These are phyloP conservation scores for Nephrocerus scutellatus DNA, from an alignment of 2,888 invertebrate genomes.

Conservation along the genomic window DNA sequence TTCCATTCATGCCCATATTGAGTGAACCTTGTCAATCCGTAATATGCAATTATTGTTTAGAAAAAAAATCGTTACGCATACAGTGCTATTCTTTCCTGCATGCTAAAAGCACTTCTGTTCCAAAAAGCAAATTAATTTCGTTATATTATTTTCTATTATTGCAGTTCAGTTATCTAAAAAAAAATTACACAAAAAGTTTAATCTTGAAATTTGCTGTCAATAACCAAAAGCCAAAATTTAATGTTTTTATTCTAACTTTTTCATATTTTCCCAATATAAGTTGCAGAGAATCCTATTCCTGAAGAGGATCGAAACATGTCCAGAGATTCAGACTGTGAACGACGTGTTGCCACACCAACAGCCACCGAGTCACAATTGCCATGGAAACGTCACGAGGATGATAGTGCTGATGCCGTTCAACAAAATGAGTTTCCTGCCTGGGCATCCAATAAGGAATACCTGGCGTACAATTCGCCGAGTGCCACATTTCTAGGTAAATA, in stretches of 20 bases:
- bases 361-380: constrained; percentile 85
- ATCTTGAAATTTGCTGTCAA: background rate
- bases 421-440: constrained; percentile 90
- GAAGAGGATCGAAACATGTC: constrained; percentile 42
- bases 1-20: no score
- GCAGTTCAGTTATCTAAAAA: no score
- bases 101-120: no score
- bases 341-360: constrained; percentile 77
- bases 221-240: background rate
- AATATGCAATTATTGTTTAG: no score
- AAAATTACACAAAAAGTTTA: background rate
- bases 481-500: constrained; percentile 81
- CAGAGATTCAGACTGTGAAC: constrained; percentile 53
- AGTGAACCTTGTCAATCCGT: no score
- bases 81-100: no score
- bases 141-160: no score
- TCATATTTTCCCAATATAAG: constrained; percentile 25
- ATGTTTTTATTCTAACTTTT: background rate
- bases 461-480: constrained; percentile 85
- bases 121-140: no score
- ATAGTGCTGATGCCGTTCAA: constrained; percentile 60
- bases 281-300: constrained; percentile 41
- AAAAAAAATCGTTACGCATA: no score
- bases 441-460: constrained; percentile 91
- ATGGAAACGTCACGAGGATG: constrained; percentile 78